Evolutionary conservation across 2,113 vertebrate genomes (phyloP), one percentile per base, ranked within the genome.

Genomic region (Bos taurus): DNA sequence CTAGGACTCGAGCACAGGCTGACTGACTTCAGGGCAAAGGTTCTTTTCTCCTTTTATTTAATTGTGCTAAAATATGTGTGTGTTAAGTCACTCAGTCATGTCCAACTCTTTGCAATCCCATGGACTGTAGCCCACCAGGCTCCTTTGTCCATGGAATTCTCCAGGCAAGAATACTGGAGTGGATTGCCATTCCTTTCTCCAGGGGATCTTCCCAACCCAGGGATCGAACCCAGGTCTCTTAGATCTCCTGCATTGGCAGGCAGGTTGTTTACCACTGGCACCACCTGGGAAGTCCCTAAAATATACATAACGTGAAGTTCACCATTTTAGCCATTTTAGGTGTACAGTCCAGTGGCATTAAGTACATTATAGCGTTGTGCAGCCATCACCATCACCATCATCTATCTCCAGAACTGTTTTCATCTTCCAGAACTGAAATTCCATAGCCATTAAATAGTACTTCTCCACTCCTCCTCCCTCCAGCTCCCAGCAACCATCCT

Each of bases 281-380:
- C 67, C n/a, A 40, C 67, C n/a, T 40, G 67, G 17, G 19, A 71
- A 21, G 67, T 71, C 67, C 67, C 67, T 71, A 5, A 57, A 82
- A 30, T 48, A 52, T 2, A 56, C 48, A 36, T 60, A 71, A 48
- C 13, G 7, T 78, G 36, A 60, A 84, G 26, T 40, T 54, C 78
- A 28, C 25, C 14, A 5, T 85, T n/a, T 71, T 90, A 60, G 56
- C 88, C 26, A 30, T 57, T 54, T 60, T n/a, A 33, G 5, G 6
- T 33, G 3, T 23, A 0, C n/a, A 28, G 0, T 16, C 15, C n/a
- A 5, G 10, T 48, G 21, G 2, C 33, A 19, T 56, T 43, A 52
- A 78, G 48, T 26, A 7, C 16, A 9, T 67, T 48, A 28, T 33
- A 6, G n/a, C 36, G 6, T 13, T 30, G 6, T 23, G 21, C n/a